Percentiles rank a stretch among this genome's conserved stretches.
Evolutionary conservation across 2,113 vertebrate species (phyloP).

Genomic region (Neomonachus schauinslandi): DNA sequence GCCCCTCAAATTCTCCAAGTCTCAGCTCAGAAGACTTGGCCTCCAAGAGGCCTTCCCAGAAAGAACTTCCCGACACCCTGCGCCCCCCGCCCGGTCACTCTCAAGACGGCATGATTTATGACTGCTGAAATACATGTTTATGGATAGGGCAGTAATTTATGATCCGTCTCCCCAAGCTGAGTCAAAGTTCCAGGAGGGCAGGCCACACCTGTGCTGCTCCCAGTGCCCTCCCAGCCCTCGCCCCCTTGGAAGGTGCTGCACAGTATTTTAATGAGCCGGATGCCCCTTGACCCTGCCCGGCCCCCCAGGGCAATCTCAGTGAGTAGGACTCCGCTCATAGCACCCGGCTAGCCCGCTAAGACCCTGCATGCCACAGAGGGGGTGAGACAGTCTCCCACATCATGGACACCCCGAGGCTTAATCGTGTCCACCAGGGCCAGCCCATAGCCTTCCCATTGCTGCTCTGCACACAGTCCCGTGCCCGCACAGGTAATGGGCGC

Average conservation of each 20-base stretch:
- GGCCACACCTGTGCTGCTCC: background rate
- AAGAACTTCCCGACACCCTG: too few species aligned
- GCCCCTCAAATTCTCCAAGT: too few species aligned
- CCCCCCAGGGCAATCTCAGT: background rate
- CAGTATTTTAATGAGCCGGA: background rate
- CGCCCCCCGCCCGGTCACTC: too few species aligned
- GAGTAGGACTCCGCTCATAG: background rate
- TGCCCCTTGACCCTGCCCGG: background rate
- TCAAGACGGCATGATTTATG: too few species aligned
- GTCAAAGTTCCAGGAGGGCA: too few species aligned
- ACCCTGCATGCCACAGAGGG: background rate
- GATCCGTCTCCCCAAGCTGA: too few species aligned
- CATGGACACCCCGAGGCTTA: rapidly evolving
- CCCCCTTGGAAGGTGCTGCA: background rate
- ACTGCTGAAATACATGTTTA: too few species aligned
- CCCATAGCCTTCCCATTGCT: background rate
- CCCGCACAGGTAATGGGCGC: background rate
- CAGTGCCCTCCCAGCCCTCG: background rate
- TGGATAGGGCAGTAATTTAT: too few species aligned
- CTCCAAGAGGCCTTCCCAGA: too few species aligned
- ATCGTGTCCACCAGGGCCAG: background rate
- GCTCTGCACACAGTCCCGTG: background rate
- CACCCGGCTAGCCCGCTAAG: too few species aligned
- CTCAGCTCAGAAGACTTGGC: too few species aligned
- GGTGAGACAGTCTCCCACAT: background rate